Evolutionary conservation across 1,140 invertebrate genomes (phyloP), one percentile per base, ranked within the genome.

Genomic region (Vanessa tameamea): DNA sequence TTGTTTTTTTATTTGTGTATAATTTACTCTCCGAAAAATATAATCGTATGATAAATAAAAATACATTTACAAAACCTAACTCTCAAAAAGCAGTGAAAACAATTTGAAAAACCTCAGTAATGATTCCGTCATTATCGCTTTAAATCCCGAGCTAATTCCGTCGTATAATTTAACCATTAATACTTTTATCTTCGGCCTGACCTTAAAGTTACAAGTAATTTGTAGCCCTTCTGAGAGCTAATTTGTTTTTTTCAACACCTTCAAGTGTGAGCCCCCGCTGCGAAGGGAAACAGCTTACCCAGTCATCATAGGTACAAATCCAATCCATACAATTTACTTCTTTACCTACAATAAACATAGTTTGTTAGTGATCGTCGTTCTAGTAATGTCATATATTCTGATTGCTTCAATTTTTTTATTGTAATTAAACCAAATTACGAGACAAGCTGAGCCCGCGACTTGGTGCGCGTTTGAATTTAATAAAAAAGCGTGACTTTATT

Each of bases 181-280:
- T 61, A 61, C 57, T 61, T 61, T 37, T 61, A 61, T 61, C 55
- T 59, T 26, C 55, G 55, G 8, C 31, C 9, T 61, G 57, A 61
- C 57, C 57, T 61, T 61, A 61, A 37, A 37, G 26, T 61, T 63
- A 68, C 50, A 57, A 72, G 16, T 51, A 73, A 73, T 73, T 73
- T 68, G 57, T 61, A 16, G 61, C 61, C 53, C 55, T 72, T 47
- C 31, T 20, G 20, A 51, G 51, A 15, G 47, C 3, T 73, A 55
- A 73, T 73, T 73, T 68, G 20, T 73, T 73, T 72, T 71, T 67
- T 73, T 61, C 65, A 73, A 73, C 72, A 68, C 72, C 72, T 73
- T 15, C 47, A 61, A 31, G 65, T 23, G 57, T 64, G 65, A 68
- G 43, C 48, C 55, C 72, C 72, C 48, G 72, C 72, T 73, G 72